phyloP scores from a whole-genome alignment of 1,140 invertebrate species.

The Globodera ellingtonae region DNA sequence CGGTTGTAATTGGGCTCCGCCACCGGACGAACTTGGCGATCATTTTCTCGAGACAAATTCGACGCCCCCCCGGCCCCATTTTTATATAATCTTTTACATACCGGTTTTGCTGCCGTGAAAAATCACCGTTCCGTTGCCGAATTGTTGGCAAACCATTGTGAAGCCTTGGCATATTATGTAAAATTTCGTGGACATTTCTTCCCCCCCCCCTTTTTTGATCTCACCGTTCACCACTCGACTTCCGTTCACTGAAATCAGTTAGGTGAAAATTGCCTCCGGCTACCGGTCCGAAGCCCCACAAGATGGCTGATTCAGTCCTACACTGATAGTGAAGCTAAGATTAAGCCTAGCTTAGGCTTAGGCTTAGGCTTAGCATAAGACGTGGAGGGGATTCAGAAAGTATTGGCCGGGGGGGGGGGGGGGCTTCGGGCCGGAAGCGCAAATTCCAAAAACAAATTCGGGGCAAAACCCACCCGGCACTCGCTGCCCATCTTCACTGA shows the following conservation, averaged over 20 bases:
- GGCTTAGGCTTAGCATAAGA: no score
- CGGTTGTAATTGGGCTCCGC: conserved; percentile 8
- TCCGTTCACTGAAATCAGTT: conserved; percentile 12
- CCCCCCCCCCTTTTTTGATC: background rate
- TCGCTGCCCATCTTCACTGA: conserved; percentile 44
- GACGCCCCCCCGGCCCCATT: background rate
- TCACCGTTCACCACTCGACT: conserved; percentile 18
- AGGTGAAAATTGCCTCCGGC: no score
- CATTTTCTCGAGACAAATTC: background rate
- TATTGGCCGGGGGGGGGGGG: no score
- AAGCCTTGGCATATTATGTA: conserved; percentile 36
- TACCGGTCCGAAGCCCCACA: no score
- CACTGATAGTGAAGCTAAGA: no score
- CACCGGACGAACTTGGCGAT: conserved; percentile 2
- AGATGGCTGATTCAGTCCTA: no score
- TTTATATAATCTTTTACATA: background rate
- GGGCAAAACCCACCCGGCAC: conserved; percentile 28
- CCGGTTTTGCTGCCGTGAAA: conserved; percentile 51
- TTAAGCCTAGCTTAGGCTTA: no score
- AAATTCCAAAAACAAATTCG: background rate
- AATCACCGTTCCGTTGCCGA: conserved; percentile 50
- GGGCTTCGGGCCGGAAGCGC: no score
- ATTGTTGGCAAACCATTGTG: conserved; percentile 47
- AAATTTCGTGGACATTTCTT: background rate
- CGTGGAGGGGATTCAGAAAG: no score